Evolutionary conservation across 2,888 invertebrate species (phyloP).

Genomic region (Meandrusa payeni): DNA sequence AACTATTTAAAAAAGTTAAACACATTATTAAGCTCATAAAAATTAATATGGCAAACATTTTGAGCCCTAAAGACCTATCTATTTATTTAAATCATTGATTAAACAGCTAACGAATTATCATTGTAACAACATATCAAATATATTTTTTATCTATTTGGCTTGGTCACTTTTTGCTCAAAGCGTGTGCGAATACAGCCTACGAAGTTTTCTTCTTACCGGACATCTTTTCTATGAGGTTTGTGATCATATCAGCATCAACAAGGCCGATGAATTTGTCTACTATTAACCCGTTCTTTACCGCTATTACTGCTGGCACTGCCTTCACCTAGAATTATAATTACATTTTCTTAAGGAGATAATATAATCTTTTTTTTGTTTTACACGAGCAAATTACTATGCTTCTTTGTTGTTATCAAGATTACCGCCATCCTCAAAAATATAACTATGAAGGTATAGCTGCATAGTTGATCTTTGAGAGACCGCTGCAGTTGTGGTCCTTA

Average conservation of each 20-base stretch:
- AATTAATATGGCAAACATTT: too few species aligned
- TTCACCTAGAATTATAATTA: constrained; percentile 82
- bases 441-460: too few species aligned
- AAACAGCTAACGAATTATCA: constrained; percentile 6
- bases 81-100: constrained; percentile 1
- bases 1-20: too few species aligned
- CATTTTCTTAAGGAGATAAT: too few species aligned
- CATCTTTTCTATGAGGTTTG: constrained; percentile 86
- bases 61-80: too few species aligned
- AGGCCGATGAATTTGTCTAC: constrained; percentile 93
- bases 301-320: constrained; percentile 91
- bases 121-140: constrained; percentile 8
- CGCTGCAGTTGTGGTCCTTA: too few species aligned
- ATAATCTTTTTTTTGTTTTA: too few species aligned
- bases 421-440: too few species aligned
- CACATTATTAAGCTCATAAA: too few species aligned
- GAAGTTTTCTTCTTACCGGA: constrained; percentile 48
- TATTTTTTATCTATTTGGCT: not conserved
- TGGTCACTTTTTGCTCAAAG: constrained; percentile 1
- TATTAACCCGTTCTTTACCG: constrained; percentile 90
- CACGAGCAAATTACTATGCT: too few species aligned
- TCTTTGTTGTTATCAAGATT: too few species aligned
- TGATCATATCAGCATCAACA: constrained; percentile 91
- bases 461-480: too few species aligned
- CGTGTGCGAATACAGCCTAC: constrained; percentile 3